Conservation (phyloP, 2,888 invertebrate genomes). For the Idaea straminata region DNA sequence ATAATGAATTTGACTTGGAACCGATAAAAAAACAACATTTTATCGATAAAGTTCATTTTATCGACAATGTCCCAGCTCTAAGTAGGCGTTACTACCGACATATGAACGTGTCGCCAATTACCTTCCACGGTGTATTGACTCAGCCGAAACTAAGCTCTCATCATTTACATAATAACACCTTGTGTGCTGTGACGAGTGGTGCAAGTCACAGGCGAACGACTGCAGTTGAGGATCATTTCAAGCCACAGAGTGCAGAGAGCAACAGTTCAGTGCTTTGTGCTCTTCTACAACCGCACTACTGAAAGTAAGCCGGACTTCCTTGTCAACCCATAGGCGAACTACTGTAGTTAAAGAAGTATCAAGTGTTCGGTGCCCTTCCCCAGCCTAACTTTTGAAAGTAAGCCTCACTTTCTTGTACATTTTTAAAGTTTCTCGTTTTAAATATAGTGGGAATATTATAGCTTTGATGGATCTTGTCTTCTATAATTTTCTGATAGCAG, state of each 20-base stretch:
- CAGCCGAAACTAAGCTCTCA: constrained; percentile 75
- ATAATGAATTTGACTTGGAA: too few species aligned
- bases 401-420: not conserved
- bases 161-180: constrained; percentile 80
- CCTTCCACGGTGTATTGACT: constrained; percentile 70
- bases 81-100: constrained; percentile 44
- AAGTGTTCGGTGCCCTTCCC: too few species aligned
- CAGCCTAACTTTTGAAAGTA: too few species aligned
- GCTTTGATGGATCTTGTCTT: too few species aligned
- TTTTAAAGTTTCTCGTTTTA: not conserved
- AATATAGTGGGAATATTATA: not conserved
- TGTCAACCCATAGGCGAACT: too few species aligned
- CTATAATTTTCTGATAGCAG: too few species aligned
- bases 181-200: constrained; percentile 41
- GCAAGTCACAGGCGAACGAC: constrained; percentile 26
- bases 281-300: too few species aligned
- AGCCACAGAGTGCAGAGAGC: too few species aligned
- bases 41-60: constrained; percentile 48
- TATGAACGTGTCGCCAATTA: constrained; percentile 73
- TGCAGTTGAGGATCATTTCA: too few species aligned
- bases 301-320: too few species aligned
- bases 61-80: constrained; percentile 35
- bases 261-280: too few species aligned
- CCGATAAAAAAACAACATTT: not conserved
- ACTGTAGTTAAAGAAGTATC: too few species aligned